These are phyloP conservation scores for Phataginus tetradactyla DNA, from an alignment of 2,797 vertebrate genomes.

Conservation along the genomic window DNA sequence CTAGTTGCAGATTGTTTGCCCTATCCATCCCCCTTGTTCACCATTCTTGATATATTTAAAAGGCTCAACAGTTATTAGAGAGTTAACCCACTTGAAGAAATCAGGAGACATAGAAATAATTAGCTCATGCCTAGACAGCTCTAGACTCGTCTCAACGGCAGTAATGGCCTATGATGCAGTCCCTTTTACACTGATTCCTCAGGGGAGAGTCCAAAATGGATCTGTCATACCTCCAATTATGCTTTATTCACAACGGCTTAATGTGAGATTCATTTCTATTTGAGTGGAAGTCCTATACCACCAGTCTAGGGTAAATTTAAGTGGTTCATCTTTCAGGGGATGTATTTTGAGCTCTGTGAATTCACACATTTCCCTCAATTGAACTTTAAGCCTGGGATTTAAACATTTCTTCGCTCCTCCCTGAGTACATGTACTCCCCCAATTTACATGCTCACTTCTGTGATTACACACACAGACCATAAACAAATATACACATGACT, in stretches of 20 bases:
- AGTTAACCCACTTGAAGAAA: slow-evolving; percentile 7
- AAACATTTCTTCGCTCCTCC: neutral
- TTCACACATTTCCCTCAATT: neutral
- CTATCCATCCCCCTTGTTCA: neutral
- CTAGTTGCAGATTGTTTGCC: neutral
- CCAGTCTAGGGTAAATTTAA: neutral
- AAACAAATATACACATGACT: neutral
- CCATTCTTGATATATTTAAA: neutral
- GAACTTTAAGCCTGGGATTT: neutral
- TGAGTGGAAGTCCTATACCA: neutral
- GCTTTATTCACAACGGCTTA: neutral
- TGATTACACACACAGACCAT: neutral
- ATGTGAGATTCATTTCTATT: neutral
- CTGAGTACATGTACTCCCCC: neutral
- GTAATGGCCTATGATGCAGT: neutral
- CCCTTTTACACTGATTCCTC: neutral
- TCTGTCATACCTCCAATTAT: neutral
- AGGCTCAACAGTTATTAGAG: neutral
- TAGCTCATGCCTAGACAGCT: neutral
- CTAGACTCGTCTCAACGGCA: neutral
- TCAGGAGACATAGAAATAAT: slow-evolving; percentile 7
- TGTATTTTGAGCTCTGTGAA: neutral
- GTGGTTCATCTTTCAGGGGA: neutral
- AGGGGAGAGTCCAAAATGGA: neutral
- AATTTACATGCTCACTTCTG: neutral